These are phyloP conservation scores for Sepioteuthis lessoniana DNA, from an alignment of 2,888 invertebrate genomes.

Conservation along the genomic window DNA sequence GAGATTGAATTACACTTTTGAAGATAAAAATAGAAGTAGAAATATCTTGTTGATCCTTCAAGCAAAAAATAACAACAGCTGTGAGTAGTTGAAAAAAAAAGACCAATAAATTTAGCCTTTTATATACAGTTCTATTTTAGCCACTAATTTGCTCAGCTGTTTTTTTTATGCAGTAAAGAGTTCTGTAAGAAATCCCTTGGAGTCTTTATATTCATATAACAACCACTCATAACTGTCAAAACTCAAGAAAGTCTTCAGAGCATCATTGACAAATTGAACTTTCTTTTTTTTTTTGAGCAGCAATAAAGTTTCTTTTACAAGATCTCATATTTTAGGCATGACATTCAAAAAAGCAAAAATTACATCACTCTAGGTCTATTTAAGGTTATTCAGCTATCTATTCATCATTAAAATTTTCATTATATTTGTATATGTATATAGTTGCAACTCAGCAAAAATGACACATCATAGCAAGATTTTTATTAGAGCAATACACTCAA, in stretches of 20 bases:
- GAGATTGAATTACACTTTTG: not conserved
- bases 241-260: not conserved
- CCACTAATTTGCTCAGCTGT: not conserved
- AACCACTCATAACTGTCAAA: conserved; percentile 33
- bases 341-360: not conserved
- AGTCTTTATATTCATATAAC: conserved; percentile 5
- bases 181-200: not conserved
- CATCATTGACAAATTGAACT: not conserved
- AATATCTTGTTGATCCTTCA: not conserved
- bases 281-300: not conserved
- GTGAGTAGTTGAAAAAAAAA: not conserved
- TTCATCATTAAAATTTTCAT: too few species aligned
- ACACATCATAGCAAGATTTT: too few species aligned
- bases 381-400: too few species aligned
- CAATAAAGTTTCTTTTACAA: not conserved
- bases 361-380: not conserved
- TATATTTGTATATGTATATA: too few species aligned
- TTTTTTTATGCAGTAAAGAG: not conserved
- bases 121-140: conserved; percentile 33
- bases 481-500: too few species aligned
- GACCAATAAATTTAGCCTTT: not conserved
- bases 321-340: not conserved
- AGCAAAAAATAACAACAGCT: conserved; percentile 33
- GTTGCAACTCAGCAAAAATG: too few species aligned
- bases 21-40: not conserved